A percentile compares a stretch with the other conserved stretches of the same genome.
Conservation (phyloP, 2,888 invertebrate species). For the Iphiclides podalirius region DNA sequence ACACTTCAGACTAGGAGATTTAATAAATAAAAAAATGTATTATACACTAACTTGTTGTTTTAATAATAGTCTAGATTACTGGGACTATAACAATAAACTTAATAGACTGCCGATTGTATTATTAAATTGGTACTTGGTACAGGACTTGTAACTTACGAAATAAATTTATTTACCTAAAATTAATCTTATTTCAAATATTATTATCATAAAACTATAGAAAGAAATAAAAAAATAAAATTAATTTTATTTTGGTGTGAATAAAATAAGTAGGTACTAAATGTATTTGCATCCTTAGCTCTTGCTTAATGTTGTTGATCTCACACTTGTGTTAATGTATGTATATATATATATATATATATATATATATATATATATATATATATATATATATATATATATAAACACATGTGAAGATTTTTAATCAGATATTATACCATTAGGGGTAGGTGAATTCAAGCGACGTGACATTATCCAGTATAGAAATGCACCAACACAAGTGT, state of each 20-base stretch:
- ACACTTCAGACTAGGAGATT: constrained; percentile 32
- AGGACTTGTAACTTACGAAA: constrained; percentile 1
- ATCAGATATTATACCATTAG: constrained; percentile 49
- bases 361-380: constrained; percentile 77
- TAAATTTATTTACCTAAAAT: background rate
- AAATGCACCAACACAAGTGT: constrained; percentile 73
- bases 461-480: constrained; percentile 60
- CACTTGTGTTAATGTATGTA: constrained; percentile 66
- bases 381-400: constrained; percentile 78
- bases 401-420: constrained; percentile 75
- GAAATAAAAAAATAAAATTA: constrained; percentile 19
- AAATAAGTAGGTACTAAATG: constrained; percentile 31
- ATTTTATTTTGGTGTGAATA: constrained; percentile 38
- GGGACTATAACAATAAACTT: constrained; percentile 15
- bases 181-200: constrained; percentile 1
- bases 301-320: constrained; percentile 79
- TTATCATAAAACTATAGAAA: constrained; percentile 15
- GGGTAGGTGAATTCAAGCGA: constrained; percentile 62
- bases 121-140: constrained; percentile 13
- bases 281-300: constrained; percentile 51
- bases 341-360: too few relatives aligned
- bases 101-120: constrained; percentile 24
- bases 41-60: constrained; percentile 19
- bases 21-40: constrained; percentile 14
- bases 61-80: constrained; percentile 23